Evolutionary conservation across 2,888 invertebrate species (phyloP), one percentile per base, ranked within the genome.

Genomic region (Hybos culiciformis): DNA sequence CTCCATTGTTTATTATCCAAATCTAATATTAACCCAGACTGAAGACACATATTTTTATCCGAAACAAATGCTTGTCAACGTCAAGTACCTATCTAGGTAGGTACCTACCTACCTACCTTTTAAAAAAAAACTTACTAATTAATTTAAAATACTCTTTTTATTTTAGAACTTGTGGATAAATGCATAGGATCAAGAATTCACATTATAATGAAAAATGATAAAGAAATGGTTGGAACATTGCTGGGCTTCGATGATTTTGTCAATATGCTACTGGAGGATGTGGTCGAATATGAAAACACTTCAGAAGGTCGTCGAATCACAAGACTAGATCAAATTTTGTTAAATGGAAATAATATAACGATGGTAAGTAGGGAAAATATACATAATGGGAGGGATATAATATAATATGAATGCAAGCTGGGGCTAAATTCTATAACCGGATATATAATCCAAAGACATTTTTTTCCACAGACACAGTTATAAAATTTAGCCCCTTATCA

Each of bases 121-220:
- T 11, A 39, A 40, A 14, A 12, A 20, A 12, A 18, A 11, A 37
- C n/a, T 29, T 12, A 29, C 4, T n/a, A 5, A 12, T 3, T 29
- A 8, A 29, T 8, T 20, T 37, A n/a, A 26, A 24, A 42, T 19
- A 15, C 7, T 9, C 43, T 42, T 45, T 47, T 47, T 31, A 42
- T 70, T 72, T 46, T 64, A 83, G 98, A 98, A 67, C 70, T 98
- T 54, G 94, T 98, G 19, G 98, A 99, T 65, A 99, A 99, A 73
- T 99, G 98, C 66, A 98, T 99, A 60, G 98, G 98, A 26, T 97
- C 97, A 1, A 74, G 93, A 50, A 97, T 99, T 57, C 98, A 99
- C 66, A 97, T 99, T 20, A 94, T 99, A 49, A 98, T 99, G 98
- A 99, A 98, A 69, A 96, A 94, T 64, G 98, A 99, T 63, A 97